These are phyloP conservation scores for Trimorus sp. DNA, from an alignment of 2,888 invertebrate species.

Conservation along the genomic window DNA sequence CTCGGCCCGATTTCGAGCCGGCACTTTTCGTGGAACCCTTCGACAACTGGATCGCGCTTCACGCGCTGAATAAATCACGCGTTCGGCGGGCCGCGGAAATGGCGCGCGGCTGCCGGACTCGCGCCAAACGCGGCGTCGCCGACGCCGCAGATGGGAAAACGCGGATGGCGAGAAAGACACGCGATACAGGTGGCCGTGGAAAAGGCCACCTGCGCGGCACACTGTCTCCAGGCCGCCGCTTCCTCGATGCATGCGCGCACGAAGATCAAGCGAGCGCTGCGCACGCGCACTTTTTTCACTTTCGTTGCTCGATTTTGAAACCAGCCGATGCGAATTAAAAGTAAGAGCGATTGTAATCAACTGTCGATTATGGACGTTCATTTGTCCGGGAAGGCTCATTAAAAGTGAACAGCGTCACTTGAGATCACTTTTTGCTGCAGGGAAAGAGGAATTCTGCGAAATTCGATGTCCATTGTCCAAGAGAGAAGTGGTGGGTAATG, in stretches of 20 bases:
- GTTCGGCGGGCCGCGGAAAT: slow-evolving; percentile 17
- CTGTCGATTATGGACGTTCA: slow-evolving; percentile 34
- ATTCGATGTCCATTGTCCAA: too few relatives aligned
- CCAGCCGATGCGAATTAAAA: slow-evolving; percentile 39
- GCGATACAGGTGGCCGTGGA: slow-evolving; percentile 73
- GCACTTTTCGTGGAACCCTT: slow-evolving; percentile 16
- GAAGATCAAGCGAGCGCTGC: slow-evolving; percentile 49
- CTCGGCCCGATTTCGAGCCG: too few relatives aligned
- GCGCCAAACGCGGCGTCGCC: slow-evolving; percentile 51
- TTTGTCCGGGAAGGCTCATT: neutral
- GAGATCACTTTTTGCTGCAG: too few relatives aligned
- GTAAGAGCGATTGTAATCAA: slow-evolving; percentile 34
- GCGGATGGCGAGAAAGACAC: slow-evolving; percentile 64
- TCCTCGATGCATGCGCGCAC: slow-evolving; percentile 54
- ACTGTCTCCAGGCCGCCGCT: slow-evolving; percentile 55
- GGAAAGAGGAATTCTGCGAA: too few relatives aligned
- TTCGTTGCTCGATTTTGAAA: slow-evolving; percentile 48
- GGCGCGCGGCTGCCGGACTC: slow-evolving; percentile 43
- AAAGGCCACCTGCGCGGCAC: slow-evolving; percentile 74
- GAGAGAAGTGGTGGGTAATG: too few relatives aligned
- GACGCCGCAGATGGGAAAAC: slow-evolving; percentile 65
- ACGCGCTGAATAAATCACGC: slow-evolving; percentile 39
- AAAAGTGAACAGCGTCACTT: too few relatives aligned
- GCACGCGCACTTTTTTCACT: slow-evolving; percentile 58
- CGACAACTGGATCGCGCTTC: neutral